Base-by-base conservation (phyloP, 2,888 invertebrate genomes). In the Catonia carolina region DNA sequence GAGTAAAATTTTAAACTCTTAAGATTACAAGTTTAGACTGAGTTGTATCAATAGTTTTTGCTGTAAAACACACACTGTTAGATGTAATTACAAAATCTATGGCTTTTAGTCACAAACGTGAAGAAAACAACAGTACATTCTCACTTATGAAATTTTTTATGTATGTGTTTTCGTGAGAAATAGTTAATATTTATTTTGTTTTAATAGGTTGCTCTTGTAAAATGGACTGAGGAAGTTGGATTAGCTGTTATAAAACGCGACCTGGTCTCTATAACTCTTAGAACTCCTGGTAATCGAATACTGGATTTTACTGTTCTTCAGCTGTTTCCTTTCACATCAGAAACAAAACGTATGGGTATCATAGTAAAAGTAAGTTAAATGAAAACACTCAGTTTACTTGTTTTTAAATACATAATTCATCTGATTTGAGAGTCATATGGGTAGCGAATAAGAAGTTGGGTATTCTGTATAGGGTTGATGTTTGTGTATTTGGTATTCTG, bases 301-400 rank as follows among this genome's bases (percentile, higher is more conserved):
- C 68, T 81, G 49, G 73, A 73, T 51, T 85, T 79, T 68, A 73
- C 78, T 14, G 83, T 87, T 61, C 72, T 87, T 5, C 80, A 83
- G 60, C 74, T 76, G 62, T 87, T 87, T 67, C 86, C 86, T 0
- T 87, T 87, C 68, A 86, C 85, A 1, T 85, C 85, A 1, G 86
- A 86, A 69, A 79, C 82, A 1, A 86, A 87, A 69, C 70, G 86
- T 62, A 86, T 86, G 86, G 86, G 86, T 39, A 84, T 87, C 61
- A 85, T 86, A 67, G 77, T 86, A 2, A 80, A 75, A 72, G 80
- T 78, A 66, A 33, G 57, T 36, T 49, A 7, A 48, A 8, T n/a
- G 3, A 27, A 17, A 20, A 10, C 33, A 33, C 12, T 33, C 12
- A 7, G n/a, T n/a, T n/a, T n/a, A n/a, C n/a, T n/a, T n/a, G n/a